Evolutionary conservation across 2,113 vertebrate genomes (phyloP), one percentile per base, ranked within the genome.

Genomic region (Scartelaos histophorus): DNA sequence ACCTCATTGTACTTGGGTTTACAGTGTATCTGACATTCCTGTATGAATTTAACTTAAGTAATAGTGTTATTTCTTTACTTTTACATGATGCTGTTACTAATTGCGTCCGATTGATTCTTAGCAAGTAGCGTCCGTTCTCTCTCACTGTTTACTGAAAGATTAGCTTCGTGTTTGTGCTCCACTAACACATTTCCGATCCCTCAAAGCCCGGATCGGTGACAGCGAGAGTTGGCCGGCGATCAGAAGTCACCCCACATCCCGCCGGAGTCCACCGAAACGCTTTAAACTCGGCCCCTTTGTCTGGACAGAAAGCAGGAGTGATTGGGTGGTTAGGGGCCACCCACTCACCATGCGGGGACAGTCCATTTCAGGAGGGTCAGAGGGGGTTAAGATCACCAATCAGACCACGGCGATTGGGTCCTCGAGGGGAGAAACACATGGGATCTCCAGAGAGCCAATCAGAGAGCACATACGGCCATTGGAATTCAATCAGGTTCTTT

Each of bases 331-430:
- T 17, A 62, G 29, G 60, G 60, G 64, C 34, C 38, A 46, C n/a
- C 64, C 65, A 69, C 67, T 25, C 64, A 25, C 67, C 0, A n/a
- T 6, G 2, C 11, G 13, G 19, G 66, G 51, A 24, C 66, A 67
- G 78, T 88, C 75, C 74, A 79, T 87, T 56, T 86, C 64, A 46
- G 24, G 7, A n/a, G 69, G 85, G 82, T 85, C 81, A 9, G 22
- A 0, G 57, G 51, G 72, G 78, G 81, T 85, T 87, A 90, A 87
- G 66, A 83, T 83, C 67, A 62, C 82, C 87, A 90, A 89, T 90
- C 81, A 88, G 79, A 74, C 66, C 61, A 69, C 56, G 69, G 73
- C 83, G 87, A 90, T 86, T 86, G 89, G 85, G 70, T 73, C 72
- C 47, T 69, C 54, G 46, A 68, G 82, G 79, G 58, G 69, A 76